Percentiles rank a stretch among this genome's conserved stretches.
These are phyloP conservation scores for Lycopodina hypogea DNA, from an alignment of 37 sponge, comb jelly and placozoan species.

Conservation along the genomic window DNA sequence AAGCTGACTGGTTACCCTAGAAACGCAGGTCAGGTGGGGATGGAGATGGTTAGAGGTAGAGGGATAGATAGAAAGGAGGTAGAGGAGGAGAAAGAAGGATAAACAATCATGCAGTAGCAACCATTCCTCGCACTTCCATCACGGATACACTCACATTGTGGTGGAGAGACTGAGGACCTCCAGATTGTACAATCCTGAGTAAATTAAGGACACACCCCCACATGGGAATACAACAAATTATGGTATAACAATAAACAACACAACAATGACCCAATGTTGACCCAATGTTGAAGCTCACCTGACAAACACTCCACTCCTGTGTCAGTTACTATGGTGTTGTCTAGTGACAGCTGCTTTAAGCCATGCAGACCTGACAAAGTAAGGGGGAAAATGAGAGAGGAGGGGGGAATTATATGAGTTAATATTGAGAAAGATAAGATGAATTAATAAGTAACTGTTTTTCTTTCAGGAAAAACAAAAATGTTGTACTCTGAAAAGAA, in stretches of 20 bases:
- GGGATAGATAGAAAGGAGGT: background rate
- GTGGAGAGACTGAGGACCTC: constrained; percentile 38
- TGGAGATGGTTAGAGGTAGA: background rate
- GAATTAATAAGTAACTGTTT: too few relatives aligned
- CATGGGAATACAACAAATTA: background rate
- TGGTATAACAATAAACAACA: background rate
- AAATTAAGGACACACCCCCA: background rate
- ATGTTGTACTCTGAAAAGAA: too few relatives aligned
- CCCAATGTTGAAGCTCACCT: constrained; percentile 17
- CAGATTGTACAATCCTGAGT: constrained; percentile 11
- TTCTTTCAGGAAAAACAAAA: too few relatives aligned
- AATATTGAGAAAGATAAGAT: too few relatives aligned
- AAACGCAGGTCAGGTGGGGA: background rate
- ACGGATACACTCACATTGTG: constrained; percentile 27
- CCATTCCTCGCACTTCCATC: too few relatives aligned
- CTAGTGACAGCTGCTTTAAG: constrained; percentile 38
- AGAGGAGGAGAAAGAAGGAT: background rate
- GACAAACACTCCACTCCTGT: constrained; percentile 23
- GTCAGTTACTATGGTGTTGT: constrained; percentile 50
- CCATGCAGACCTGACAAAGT: constrained; percentile 21
- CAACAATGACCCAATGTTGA: background rate
- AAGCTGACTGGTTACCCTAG: constrained; percentile 53
- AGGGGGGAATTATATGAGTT: too few relatives aligned
- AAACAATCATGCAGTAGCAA: too few relatives aligned
- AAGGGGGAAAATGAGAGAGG: too few relatives aligned